Conservation (phyloP, 2,888 invertebrate species). For the Linnaemya vulpina region DNA sequence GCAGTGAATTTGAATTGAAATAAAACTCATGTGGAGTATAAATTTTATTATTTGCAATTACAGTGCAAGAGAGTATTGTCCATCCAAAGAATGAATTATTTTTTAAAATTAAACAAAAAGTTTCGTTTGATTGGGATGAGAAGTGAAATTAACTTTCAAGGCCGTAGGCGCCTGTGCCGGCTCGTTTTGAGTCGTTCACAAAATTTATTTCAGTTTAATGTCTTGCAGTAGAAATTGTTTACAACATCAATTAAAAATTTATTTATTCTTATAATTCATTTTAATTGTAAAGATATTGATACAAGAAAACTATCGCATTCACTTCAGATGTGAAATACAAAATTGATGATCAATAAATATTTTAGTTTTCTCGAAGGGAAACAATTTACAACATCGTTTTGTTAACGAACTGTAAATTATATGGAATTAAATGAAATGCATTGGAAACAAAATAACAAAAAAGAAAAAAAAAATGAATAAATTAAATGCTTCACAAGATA, state of each 20-base stretch:
- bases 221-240: not conserved
- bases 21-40: too few species aligned
- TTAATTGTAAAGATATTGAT: not conserved
- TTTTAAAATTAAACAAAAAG: too few species aligned
- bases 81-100: too few species aligned
- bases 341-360: conserved; percentile 27
- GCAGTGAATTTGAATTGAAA: too few species aligned
- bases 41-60: too few species aligned
- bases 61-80: too few species aligned
- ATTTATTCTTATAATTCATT: not conserved
- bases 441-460: not conserved
- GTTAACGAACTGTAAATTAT: not conserved
- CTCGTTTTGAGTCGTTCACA: too few species aligned
- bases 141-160: too few species aligned
- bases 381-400: not conserved
- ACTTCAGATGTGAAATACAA: conserved; percentile 3
- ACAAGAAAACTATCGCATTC: not conserved
- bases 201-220: too few species aligned
- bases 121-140: too few species aligned
- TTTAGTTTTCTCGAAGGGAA: not conserved
- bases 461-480: conserved; percentile 6
- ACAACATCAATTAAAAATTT: not conserved
- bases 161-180: too few species aligned
- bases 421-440: conserved; percentile 49
- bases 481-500: conserved; percentile 8